Percentiles rank a stretch among this genome's conserved stretches.
These are phyloP conservation scores for Anas acuta DNA, from an alignment of 2,797 vertebrate genomes.

Conservation along the genomic window DNA sequence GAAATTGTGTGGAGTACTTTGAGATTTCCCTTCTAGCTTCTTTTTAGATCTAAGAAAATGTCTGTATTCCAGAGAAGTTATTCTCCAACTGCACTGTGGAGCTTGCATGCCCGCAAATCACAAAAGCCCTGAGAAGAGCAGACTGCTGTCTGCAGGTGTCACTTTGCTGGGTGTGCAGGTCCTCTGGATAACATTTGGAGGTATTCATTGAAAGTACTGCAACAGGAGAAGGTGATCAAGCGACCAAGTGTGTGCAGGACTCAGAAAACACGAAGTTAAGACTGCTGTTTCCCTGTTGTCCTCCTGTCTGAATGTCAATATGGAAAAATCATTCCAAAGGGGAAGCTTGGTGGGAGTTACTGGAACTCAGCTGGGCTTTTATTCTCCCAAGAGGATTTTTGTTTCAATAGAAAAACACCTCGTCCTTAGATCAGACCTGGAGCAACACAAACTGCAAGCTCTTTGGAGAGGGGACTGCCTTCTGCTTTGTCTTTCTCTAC, in stretches of 20 bases:
- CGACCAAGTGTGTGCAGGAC: accelerated
- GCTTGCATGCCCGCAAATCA: accelerated
- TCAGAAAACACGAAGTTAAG: neutral
- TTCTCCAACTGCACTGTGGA: neutral
- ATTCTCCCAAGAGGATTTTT: neutral
- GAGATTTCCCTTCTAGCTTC: neutral
- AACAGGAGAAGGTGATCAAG: neutral
- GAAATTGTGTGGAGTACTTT: neutral
- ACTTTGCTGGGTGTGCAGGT: neutral
- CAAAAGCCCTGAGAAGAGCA: neutral
- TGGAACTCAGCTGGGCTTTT: slow-evolving; percentile 40
- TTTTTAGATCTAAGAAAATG: neutral
- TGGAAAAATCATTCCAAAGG: slow-evolving; percentile 36
- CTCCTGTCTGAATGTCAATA: neutral
- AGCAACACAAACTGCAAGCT: neutral
- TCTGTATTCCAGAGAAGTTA: neutral
- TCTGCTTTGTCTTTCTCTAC: neutral
- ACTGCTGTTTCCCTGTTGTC: neutral
- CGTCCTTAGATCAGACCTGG: neutral
- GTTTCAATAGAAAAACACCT: slow-evolving; percentile 7
- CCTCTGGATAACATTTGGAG: accelerated
- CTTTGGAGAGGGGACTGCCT: neutral
- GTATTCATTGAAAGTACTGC: neutral
- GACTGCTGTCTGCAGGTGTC: neutral
- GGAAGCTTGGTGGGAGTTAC: slow-evolving; percentile 48